These are phyloP conservation scores for Hyles lineata DNA, from an alignment of 2,888 invertebrate species.

Conservation along the genomic window DNA sequence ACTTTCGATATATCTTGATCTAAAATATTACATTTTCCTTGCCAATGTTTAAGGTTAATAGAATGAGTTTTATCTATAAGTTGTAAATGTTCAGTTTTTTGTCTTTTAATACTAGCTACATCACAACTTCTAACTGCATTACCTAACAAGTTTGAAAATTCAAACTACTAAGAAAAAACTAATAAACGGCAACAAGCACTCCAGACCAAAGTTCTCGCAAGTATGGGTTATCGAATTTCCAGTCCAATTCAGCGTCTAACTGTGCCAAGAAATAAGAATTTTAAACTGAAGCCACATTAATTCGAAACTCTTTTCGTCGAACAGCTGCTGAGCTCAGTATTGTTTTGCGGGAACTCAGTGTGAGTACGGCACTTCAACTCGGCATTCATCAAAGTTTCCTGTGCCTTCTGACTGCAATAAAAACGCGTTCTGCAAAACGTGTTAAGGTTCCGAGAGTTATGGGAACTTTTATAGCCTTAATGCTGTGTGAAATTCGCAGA, in stretches of 20 bases:
- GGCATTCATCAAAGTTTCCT: slow-evolving; percentile 17
- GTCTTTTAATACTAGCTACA: too few species aligned
- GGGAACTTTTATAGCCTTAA: background rate
- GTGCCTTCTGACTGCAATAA: slow-evolving; percentile 14
- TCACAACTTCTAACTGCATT: too few species aligned
- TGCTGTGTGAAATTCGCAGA: background rate
- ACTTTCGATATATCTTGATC: too few species aligned
- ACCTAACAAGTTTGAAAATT: background rate
- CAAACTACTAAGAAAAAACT: background rate
- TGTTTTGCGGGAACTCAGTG: slow-evolving; percentile 34
- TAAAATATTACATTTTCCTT: too few species aligned
- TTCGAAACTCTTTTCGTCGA: slow-evolving; percentile 47
- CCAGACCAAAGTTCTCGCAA: slow-evolving; percentile 43
- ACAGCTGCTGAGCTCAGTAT: slow-evolving; percentile 39
- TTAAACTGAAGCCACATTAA: slow-evolving; percentile 46
- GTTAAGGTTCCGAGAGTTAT: background rate
- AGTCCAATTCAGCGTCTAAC: slow-evolving; percentile 36
- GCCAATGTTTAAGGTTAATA: too few species aligned
- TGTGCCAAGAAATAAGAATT: slow-evolving; percentile 48
- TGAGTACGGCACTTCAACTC: slow-evolving; percentile 31
- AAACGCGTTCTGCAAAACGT: slow-evolving; percentile 8
- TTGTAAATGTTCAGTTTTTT: too few species aligned
- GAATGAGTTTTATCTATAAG: too few species aligned
- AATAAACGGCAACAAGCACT: slow-evolving; percentile 31
- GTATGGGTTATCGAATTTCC: slow-evolving; percentile 44